Percentiles rank a stretch among this genome's conserved stretches.
Evolutionary conservation across 2,888 invertebrate species (phyloP).

Genomic region (Idaea aversata): DNA sequence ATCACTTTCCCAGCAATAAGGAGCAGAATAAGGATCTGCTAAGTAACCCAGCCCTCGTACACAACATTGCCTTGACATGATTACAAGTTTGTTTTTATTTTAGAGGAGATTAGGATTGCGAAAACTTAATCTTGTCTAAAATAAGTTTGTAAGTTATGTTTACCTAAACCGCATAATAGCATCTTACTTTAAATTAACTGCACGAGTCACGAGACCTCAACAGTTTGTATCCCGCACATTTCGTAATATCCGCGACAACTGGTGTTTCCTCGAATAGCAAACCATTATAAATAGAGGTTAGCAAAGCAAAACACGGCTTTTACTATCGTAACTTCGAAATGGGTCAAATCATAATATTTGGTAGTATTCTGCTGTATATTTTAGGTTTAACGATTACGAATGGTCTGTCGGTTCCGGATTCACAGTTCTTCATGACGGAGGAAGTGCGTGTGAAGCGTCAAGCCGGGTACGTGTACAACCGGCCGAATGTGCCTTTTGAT

Average conservation of each 20-base stretch:
- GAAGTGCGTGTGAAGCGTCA: constrained; percentile 56
- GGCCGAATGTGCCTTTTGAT: constrained; percentile 65
- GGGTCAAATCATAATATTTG: constrained; percentile 32
- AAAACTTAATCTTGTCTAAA: neutral
- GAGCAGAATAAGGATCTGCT: too few relatives aligned
- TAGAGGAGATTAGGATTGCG: neutral
- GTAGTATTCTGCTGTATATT: constrained; percentile 34
- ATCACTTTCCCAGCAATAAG: too few relatives aligned
- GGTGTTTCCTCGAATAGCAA: constrained; percentile 39
- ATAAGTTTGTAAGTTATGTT: constrained; percentile 27
- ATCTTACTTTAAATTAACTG: constrained; percentile 29
- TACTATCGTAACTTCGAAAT: constrained; percentile 36
- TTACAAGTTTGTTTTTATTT: neutral
- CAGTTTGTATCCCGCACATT: constrained; percentile 26
- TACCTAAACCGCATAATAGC: constrained; percentile 53
- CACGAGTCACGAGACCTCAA: neutral
- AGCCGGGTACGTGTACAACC: constrained; percentile 70
- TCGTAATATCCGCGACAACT: constrained; percentile 42
- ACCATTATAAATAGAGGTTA: constrained; percentile 56
- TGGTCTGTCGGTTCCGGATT: constrained; percentile 14
- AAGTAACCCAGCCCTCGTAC: too few relatives aligned
- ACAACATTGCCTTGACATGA: too few relatives aligned
- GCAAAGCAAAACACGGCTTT: constrained; percentile 45
- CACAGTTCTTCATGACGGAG: constrained; percentile 24
- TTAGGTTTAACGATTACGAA: constrained; percentile 25